phyloP scores from a whole-genome alignment of 2,888 invertebrate species.

The Ariolimax columbianus region DNA sequence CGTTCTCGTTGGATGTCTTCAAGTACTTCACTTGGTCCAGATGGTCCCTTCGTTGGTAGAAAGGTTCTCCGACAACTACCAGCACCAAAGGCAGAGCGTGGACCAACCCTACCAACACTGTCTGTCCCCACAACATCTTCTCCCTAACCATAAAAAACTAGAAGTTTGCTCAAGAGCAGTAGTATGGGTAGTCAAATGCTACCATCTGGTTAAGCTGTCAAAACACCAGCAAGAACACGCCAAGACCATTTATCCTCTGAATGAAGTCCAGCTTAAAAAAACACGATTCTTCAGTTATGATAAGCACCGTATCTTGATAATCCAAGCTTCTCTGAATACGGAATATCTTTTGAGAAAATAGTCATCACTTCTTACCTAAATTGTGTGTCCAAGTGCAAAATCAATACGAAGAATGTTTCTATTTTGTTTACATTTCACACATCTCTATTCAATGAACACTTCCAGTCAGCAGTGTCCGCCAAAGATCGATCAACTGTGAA shows the following conservation, averaged over 20 bases:
- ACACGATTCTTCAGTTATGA: neutral
- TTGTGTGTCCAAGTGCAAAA: too few relatives aligned
- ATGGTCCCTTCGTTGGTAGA: conserved; percentile 70
- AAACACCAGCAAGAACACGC: conserved; percentile 10
- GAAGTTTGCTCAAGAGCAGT: conserved; percentile 7
- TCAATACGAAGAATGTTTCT: too few relatives aligned
- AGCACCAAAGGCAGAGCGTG: conserved; percentile 47
- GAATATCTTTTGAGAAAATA: neutral
- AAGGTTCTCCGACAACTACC: conserved; percentile 62
- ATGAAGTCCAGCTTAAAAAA: neutral
- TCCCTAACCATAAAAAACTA: conserved; percentile 12
- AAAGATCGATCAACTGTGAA: too few relatives aligned
- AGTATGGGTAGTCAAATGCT: neutral
- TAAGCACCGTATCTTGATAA: neutral
- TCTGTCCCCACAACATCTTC: conserved; percentile 45
- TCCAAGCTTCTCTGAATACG: neutral
- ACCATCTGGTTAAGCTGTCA: conserved; percentile 20
- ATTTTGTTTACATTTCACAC: too few relatives aligned
- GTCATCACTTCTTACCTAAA: too few relatives aligned
- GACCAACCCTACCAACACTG: conserved; percentile 48
- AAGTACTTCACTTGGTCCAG: conserved; percentile 65
- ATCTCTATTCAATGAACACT: too few relatives aligned
- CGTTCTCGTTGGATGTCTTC: conserved; percentile 56
- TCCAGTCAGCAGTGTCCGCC: too few relatives aligned
- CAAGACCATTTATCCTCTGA: neutral